Conservation (phyloP, 1,140 invertebrate genomes). For the Trachymyrmex cornetzi region DNA sequence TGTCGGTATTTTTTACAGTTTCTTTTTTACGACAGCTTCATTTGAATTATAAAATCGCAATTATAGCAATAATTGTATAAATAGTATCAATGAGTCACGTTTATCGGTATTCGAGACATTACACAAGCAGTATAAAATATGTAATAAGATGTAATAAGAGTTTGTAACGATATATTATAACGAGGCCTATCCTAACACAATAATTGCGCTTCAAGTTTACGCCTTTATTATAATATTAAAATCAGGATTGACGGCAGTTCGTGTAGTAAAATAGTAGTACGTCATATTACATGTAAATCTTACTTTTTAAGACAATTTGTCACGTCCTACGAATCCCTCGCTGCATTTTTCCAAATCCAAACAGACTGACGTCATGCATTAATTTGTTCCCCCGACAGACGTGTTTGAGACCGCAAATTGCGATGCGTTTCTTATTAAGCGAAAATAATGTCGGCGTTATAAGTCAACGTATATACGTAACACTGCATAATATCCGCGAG, state of each 20-base stretch:
- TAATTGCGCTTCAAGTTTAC: not conserved
- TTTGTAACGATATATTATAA: not conserved
- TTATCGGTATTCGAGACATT: not conserved
- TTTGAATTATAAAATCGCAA: not conserved
- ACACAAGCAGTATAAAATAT: not conserved
- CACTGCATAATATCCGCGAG: constrained; percentile 22
- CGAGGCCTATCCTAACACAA: constrained; percentile 1
- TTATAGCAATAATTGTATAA: not conserved
- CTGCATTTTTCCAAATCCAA: constrained; percentile 16
- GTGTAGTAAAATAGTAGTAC: not conserved
- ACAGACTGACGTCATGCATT: constrained; percentile 6
- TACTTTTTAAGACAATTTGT: constrained; percentile 12
- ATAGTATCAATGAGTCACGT: not conserved
- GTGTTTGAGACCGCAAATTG: constrained; percentile 26
- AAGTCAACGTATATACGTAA: constrained; percentile 19
- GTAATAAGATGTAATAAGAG: not conserved
- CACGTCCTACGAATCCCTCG: constrained; percentile 19
- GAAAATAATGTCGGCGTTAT: constrained; percentile 27
- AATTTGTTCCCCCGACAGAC: constrained; percentile 7
- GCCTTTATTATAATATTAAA: constrained; percentile 2
- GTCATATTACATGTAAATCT: not conserved
- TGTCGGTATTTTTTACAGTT: not conserved
- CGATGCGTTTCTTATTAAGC: constrained; percentile 19
- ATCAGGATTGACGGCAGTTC: not conserved
- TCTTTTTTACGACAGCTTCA: not conserved